Conservation (phyloP, 2,113 vertebrate genomes). For the human region DNA sequence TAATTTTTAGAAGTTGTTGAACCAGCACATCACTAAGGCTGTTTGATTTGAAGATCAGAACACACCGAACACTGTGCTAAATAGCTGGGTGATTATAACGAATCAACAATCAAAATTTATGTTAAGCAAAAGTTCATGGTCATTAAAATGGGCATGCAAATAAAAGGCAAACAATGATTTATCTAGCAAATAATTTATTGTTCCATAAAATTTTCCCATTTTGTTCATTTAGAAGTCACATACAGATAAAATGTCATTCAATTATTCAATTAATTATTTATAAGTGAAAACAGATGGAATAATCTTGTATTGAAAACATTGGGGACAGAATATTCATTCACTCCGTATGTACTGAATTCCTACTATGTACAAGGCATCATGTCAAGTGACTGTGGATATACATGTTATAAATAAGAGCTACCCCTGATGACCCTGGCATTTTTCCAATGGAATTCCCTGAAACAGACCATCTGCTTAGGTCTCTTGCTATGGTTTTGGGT, state of each 20-base stretch:
- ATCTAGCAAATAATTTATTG: background rate
- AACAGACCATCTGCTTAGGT: background rate
- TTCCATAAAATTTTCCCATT: background rate
- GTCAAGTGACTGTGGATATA: background rate
- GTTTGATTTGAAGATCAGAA: conserved; percentile 32
- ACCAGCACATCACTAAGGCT: background rate
- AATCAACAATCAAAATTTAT: conserved; percentile 52
- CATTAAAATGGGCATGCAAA: conserved; percentile 52
- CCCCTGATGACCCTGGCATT: background rate
- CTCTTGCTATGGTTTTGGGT: background rate
- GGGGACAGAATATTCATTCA: background rate
- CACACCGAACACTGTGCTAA: background rate
- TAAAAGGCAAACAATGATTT: background rate
- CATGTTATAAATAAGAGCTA: background rate
- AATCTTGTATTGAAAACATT: background rate
- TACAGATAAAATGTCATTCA: background rate
- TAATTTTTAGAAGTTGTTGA: conserved; percentile 49
- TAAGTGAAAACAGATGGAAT: background rate
- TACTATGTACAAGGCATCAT: background rate
- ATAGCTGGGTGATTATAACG: background rate
- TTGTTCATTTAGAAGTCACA: background rate
- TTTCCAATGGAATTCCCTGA: background rate
- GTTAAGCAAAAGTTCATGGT: conserved; percentile 49
- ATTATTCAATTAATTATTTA: background rate
- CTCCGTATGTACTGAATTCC: background rate